Evolutionary conservation across 2,797 vertebrate genomes (phyloP).

Genomic region (Chaunax sp.): DNA sequence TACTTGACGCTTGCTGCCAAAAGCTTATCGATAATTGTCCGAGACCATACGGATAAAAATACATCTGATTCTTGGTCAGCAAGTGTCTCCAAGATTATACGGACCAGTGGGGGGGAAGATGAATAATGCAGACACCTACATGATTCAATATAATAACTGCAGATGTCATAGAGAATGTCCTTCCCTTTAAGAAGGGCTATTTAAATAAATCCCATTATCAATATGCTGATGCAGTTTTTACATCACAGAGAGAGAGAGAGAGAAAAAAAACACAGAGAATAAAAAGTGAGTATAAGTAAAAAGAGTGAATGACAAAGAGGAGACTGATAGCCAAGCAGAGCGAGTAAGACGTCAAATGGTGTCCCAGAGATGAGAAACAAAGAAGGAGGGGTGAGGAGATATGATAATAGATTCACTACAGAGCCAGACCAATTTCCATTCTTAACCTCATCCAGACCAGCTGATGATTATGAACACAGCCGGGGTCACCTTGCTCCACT

Average conservation of each 20-base stretch:
- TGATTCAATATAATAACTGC: slow-evolving; percentile 51
- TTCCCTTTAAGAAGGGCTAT: slow-evolving; percentile 64
- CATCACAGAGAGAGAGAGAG: slow-evolving; percentile 42
- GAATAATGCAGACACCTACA: slow-evolving; percentile 48
- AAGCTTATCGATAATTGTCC: slow-evolving; percentile 17
- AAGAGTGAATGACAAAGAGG: slow-evolving; percentile 68
- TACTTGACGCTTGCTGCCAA: background rate
- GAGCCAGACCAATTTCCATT: slow-evolving; percentile 79
- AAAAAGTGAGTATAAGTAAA: slow-evolving; percentile 36
- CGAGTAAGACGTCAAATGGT: slow-evolving; percentile 57
- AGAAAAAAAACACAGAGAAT: slow-evolving; percentile 4
- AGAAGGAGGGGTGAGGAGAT: slow-evolving; percentile 50
- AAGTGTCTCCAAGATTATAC: slow-evolving; percentile 28
- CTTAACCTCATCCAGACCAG: slow-evolving; percentile 75
- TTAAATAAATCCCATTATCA: slow-evolving; percentile 80
- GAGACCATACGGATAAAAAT: slow-evolving; percentile 19
- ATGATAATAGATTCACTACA: slow-evolving; percentile 77
- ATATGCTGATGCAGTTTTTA: slow-evolving; percentile 76
- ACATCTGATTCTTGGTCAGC: slow-evolving; percentile 32
- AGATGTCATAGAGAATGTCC: slow-evolving; percentile 63
- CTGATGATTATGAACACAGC: slow-evolving; percentile 73
- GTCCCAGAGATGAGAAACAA: slow-evolving; percentile 69
- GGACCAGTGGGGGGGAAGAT: slow-evolving; percentile 21
- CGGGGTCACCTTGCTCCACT: slow-evolving; percentile 74
- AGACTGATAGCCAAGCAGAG: slow-evolving; percentile 46